Base-by-base conservation (phyloP, 2,113 vertebrate genomes). In the Felis chaus region DNA sequence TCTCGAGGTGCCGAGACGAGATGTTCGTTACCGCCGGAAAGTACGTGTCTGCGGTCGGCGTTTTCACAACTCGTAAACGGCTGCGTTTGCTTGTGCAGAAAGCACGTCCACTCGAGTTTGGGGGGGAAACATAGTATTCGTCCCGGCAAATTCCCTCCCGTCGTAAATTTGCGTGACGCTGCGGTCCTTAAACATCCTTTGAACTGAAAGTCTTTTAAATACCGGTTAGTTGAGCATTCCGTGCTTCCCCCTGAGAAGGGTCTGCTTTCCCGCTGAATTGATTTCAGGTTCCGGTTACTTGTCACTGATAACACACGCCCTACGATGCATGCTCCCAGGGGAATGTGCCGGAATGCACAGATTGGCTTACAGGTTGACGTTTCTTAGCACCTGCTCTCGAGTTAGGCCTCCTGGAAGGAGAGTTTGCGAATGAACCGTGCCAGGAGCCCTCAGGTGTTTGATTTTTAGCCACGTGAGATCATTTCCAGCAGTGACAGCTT, bases 21-120 rank as follows among this genome's bases (percentile, higher is more conserved):
- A 83, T 99, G 55, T 99, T 99, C 73, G 95, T 99, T 45, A 99
- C 99, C 9, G 99, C 99, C 78, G 99, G 99, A 88, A 99, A 98
- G 99, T 99, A 98, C 96, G 99, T 98, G 45, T 36, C 50, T 41
- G 33, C 33, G 0, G 25, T 7, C 2, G 0, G 19, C 11, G 68
- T 21, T 27, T 36, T 45, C n/a, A 57, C 48, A 31, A 53, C 25
- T n/a, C 79, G 31, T 2, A 41, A 10, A 8, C 19, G 10, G 18
- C 36, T 39, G 0, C 5, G 1, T 65, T 87, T 55, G 57, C 48
- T 57, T 68, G 19, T 19, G 4, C 7, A 83, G 73, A 87, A 86
- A 85, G 48, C n/a, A 57, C 0, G 0, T 11, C 36, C 21, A 5
- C 36, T 73, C n/a, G 65, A n/a, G 36, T 31, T 31, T 39, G 48